A percentile compares a stretch with the other conserved stretches of the same genome.
Conservation (phyloP, 2,797 vertebrate species). For the Acanthiza pusilla region DNA sequence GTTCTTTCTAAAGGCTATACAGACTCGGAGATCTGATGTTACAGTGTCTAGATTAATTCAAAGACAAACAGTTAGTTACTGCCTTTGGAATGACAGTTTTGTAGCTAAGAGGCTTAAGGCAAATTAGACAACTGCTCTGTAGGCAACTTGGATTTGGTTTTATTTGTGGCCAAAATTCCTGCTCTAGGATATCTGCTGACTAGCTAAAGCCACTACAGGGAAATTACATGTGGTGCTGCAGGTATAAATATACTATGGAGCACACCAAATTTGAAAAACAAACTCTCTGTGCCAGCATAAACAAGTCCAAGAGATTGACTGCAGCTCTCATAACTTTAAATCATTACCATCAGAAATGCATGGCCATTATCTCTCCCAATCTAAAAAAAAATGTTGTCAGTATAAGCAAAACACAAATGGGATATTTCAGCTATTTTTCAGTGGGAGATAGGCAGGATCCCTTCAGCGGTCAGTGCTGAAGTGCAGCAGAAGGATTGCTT, state of each 20-base stretch:
- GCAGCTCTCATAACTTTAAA: neutral
- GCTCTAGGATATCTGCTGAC: neutral
- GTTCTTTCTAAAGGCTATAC: neutral
- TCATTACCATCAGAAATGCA: neutral
- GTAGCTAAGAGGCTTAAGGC: neutral
- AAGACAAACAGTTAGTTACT: neutral
- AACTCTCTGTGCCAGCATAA: neutral
- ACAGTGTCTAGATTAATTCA: neutral
- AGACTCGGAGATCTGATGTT: neutral
- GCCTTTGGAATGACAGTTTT: neutral
- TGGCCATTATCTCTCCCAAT: neutral
- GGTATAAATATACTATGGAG: neutral
- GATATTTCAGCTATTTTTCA: neutral
- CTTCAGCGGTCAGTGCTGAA: neutral
- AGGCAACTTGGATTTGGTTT: neutral
- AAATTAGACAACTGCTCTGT: neutral
- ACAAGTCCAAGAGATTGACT: neutral
- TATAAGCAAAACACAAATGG: neutral
- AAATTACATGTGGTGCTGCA: neutral
- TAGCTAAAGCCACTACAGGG: neutral
- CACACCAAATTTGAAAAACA: neutral
- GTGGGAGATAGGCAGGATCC: neutral
- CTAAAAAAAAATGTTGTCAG: neutral
- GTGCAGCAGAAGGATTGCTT: neutral
- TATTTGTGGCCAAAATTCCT: neutral